Conservation (phyloP, 2,888 invertebrate genomes). For the Thera obeliscata region DNA sequence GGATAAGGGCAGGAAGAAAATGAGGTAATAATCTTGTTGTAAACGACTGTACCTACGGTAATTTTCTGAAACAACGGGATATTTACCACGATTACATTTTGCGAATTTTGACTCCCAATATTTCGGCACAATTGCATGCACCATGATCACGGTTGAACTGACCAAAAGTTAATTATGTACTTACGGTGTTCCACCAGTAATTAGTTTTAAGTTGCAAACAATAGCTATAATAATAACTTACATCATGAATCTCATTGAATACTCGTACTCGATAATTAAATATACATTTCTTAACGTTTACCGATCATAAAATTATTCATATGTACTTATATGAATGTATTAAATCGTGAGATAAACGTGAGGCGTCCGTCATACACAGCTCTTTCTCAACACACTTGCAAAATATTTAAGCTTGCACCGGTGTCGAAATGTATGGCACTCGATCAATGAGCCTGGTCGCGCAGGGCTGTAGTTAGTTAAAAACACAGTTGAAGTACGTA, state of each 20-base stretch:
- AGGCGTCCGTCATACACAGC: conserved; percentile 29
- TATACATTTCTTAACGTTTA: conserved; percentile 14
- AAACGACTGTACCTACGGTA: too few relatives aligned
- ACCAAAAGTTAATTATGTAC: not conserved
- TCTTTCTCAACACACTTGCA: conserved; percentile 50
- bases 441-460: conserved; percentile 19
- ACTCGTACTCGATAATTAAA: not conserved
- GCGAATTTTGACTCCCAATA: too few relatives aligned
- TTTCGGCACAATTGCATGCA: too few relatives aligned
- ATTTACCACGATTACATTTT: too few relatives aligned
- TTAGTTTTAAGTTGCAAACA: not conserved
- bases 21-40: too few relatives aligned
- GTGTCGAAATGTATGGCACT: conserved; percentile 26
- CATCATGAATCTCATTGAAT: not conserved
- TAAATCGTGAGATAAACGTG: conserved; percentile 35
- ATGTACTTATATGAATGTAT: conserved; percentile 9
- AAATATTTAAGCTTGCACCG: conserved; percentile 40
- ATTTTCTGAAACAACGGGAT: too few relatives aligned
- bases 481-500: not conserved
- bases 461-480: conserved; percentile 15
- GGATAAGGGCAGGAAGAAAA: too few relatives aligned
- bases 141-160: too few relatives aligned
- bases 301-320: conserved; percentile 6
- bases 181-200: not conserved
- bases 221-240: not conserved